These are phyloP conservation scores for Cassiopea andromeda DNA, from an alignment of 30 jellyfish, hydroid and myxozoan genomes.

Conservation along the genomic window DNA sequence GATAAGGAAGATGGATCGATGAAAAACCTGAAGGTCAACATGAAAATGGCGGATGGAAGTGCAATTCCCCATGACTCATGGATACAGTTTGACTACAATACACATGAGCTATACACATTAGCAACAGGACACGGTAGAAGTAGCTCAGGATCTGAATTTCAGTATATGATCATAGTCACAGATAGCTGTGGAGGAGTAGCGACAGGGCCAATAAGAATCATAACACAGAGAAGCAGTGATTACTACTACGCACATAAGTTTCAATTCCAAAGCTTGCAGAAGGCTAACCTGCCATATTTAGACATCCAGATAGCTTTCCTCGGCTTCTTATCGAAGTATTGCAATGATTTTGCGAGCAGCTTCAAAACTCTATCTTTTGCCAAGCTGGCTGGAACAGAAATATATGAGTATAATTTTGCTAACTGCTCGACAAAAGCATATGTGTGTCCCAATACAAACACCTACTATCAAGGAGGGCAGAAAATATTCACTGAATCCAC, in stretches of 20 bases:
- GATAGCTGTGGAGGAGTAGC: conserved; percentile 74
- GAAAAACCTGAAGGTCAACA: conserved; percentile 40
- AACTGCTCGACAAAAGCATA: conserved; percentile 46
- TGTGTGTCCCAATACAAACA: conserved; percentile 22
- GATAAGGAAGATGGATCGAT: conserved; percentile 66
- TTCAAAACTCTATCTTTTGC: conserved; percentile 21
- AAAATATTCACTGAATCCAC: conserved; percentile 24
- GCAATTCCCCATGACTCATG: conserved; percentile 74
- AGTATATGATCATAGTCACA: conserved; percentile 38
- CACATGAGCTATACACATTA: conserved; percentile 73
- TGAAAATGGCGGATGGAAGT: conserved; percentile 59
- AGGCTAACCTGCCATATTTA: conserved; percentile 37
- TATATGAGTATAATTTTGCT: conserved; percentile 22
- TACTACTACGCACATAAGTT: conserved; percentile 49
- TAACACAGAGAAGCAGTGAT: conserved; percentile 8
- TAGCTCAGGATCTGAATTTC: conserved; percentile 1
- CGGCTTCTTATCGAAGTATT: conserved; percentile 46
- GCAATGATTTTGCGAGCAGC: conserved; percentile 7
- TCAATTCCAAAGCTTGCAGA: conserved; percentile 55
- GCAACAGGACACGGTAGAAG: conserved; percentile 58
- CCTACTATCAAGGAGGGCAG: conserved; percentile 5
- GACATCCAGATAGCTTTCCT: conserved; percentile 73
- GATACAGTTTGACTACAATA: conserved; percentile 74
- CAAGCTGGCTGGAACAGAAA: not conserved
- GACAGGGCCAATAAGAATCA: conserved; percentile 44